Percentiles rank a stretch among this genome's conserved stretches.
Evolutionary conservation across 2,797 vertebrate species (phyloP).

Genomic region (Sebastes hubbsi): DNA sequence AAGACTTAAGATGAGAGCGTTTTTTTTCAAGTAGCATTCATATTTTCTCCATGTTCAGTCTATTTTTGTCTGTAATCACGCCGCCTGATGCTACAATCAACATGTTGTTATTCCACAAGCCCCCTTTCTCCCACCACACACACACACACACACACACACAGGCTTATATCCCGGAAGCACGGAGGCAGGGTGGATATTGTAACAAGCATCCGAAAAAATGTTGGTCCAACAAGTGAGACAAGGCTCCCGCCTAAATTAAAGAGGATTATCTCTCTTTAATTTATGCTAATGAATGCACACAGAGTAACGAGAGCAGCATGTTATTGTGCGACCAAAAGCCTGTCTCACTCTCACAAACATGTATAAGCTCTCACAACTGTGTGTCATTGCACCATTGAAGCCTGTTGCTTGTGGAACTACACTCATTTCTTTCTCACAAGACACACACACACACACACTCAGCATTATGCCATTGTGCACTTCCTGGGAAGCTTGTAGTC

Average conservation of each 20-base stretch:
- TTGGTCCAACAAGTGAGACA: slow-evolving; percentile 77
- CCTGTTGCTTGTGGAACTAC: slow-evolving; percentile 47
- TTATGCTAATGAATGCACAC: slow-evolving; percentile 81
- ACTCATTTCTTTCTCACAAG: slow-evolving; percentile 20
- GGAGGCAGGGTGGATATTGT: slow-evolving; percentile 60
- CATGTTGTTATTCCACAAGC: slow-evolving; percentile 14
- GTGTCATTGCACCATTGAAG: slow-evolving; percentile 39
- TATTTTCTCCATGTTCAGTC: background rate
- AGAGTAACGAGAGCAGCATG: slow-evolving; percentile 64
- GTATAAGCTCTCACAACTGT: slow-evolving; percentile 17
- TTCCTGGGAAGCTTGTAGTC: slow-evolving; percentile 49
- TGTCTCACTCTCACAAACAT: slow-evolving; percentile 37
- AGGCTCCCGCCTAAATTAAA: slow-evolving; percentile 71
- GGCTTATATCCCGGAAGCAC: slow-evolving; percentile 33
- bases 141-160: background rate
- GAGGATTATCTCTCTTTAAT: slow-evolving; percentile 77
- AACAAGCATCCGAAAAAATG: slow-evolving; percentile 61
- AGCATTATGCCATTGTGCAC: slow-evolving; percentile 31
- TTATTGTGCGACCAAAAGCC: slow-evolving; percentile 60
- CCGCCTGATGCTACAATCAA: background rate
- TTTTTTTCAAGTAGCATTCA: background rate
- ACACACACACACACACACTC: slow-evolving; percentile 16
- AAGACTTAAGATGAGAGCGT: background rate
- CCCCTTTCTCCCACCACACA: background rate
- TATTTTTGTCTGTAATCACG: slow-evolving; percentile 24